Evolutionary conservation across 2,113 vertebrate genomes (phyloP).

Genomic region (Thalassoma bifasciatum): DNA sequence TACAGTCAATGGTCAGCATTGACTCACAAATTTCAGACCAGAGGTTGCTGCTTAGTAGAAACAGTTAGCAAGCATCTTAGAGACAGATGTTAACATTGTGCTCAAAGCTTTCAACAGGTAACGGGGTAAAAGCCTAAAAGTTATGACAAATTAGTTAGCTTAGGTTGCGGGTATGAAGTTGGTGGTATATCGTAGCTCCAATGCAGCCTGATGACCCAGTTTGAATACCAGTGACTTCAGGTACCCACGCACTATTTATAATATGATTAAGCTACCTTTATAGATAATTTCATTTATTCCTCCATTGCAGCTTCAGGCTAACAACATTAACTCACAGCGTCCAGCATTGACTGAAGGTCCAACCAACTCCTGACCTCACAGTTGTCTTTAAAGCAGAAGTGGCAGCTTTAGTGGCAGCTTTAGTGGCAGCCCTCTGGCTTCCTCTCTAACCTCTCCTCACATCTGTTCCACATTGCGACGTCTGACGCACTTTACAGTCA

Average conservation of each 20-base stretch:
- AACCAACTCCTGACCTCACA: slow-evolving; percentile 13
- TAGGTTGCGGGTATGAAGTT: too few species aligned
- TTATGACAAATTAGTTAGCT: too few species aligned
- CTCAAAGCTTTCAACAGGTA: too few species aligned
- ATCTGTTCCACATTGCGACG: slow-evolving; percentile 13
- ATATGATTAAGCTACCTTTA: neutral
- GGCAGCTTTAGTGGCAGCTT: neutral
- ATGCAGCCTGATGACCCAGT: too few species aligned
- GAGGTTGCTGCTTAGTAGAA: too few species aligned
- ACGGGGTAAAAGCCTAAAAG: too few species aligned
- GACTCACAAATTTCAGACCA: too few species aligned
- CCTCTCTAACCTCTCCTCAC: neutral
- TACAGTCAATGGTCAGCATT: too few species aligned
- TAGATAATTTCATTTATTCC: neutral
- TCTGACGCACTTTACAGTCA: slow-evolving; percentile 5
- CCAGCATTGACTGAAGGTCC: neutral
- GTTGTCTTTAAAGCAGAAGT: neutral
- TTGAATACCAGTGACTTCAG: too few species aligned
- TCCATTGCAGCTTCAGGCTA: neutral
- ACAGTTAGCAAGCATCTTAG: too few species aligned
- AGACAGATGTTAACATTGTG: too few species aligned
- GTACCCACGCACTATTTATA: neutral
- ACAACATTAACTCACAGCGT: neutral
- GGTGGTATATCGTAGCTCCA: too few species aligned
- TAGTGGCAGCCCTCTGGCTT: neutral